Percentiles rank a stretch among this genome's conserved stretches.
Evolutionary conservation across 2,113 vertebrate genomes (phyloP).

Genomic region (Eidolon helvum): DNA sequence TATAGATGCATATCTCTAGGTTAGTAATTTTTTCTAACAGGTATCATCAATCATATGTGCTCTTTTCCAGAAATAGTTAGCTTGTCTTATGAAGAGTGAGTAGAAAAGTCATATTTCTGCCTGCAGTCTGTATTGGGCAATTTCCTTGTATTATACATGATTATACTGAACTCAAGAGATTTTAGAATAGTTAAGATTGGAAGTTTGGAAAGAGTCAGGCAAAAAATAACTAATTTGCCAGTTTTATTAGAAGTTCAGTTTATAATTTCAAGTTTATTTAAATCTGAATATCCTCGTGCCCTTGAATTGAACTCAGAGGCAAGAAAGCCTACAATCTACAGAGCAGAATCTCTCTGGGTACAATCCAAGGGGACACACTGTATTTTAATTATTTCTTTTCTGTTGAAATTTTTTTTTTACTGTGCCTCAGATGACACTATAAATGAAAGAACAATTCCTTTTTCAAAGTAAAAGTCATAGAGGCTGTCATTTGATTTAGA

Average conservation of each 20-base stretch:
- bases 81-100: background rate
- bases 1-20: background rate
- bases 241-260: constrained; percentile 44
- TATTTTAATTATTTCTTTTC: constrained; percentile 47
- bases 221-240: constrained; percentile 36
- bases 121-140: background rate
- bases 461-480: constrained; percentile 30
- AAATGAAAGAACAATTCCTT: constrained; percentile 46
- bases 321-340: background rate
- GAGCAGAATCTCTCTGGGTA: background rate
- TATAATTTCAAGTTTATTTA: constrained; percentile 46
- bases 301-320: constrained; percentile 48
- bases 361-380: background rate
- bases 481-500: constrained; percentile 61
- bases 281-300: constrained; percentile 20
- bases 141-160: background rate
- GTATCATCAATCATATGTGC: background rate
- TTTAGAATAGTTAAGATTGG: constrained; percentile 41
- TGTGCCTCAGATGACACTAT: constrained; percentile 32
- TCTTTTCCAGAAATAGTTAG: background rate
- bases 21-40: background rate
- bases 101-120: background rate
- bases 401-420: constrained; percentile 38
- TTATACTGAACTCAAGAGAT: background rate
- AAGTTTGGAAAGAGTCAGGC: background rate